Conservation (phyloP, 2,113 vertebrate genomes). For the Strix aluco region DNA sequence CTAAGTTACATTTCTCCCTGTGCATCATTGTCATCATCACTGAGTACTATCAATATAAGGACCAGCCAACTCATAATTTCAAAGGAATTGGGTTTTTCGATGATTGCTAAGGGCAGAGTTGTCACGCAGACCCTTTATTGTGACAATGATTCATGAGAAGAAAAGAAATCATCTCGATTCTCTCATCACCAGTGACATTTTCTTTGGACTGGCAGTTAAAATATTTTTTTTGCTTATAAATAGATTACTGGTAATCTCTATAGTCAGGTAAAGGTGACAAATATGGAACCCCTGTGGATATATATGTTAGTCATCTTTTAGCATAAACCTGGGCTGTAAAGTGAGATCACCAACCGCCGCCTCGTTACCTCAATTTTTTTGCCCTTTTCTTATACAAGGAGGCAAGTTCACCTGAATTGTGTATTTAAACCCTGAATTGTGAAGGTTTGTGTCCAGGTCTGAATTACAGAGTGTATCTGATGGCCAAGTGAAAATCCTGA, state of each 20-base stretch:
- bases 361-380: not conserved
- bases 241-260: not conserved
- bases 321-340: not conserved
- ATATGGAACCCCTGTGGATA: not conserved
- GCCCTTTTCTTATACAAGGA: not conserved
- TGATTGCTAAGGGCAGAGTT: slow-evolving; percentile 53
- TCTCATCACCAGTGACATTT: slow-evolving; percentile 38
- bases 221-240: not conserved
- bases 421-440: not conserved
- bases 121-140: slow-evolving; percentile 26
- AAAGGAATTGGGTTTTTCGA: slow-evolving; percentile 8
- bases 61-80: slow-evolving; percentile 32
- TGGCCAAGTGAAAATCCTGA: not conserved
- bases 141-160: slow-evolving; percentile 50
- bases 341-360: not conserved
- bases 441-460: not conserved
- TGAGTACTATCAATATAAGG: not conserved
- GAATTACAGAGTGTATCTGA: not conserved
- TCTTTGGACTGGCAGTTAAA: slow-evolving; percentile 23
- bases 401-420: not conserved
- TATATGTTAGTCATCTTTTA: not conserved
- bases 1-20: not conserved
- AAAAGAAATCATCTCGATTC: slow-evolving; percentile 49
- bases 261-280: not conserved
- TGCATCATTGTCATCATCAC: slow-evolving; percentile 4